A percentile compares a stretch with the other conserved stretches of the same genome.
These are phyloP conservation scores for Xiphophorus couchianus DNA, from an alignment of 2,113 vertebrate genomes.

Conservation along the genomic window DNA sequence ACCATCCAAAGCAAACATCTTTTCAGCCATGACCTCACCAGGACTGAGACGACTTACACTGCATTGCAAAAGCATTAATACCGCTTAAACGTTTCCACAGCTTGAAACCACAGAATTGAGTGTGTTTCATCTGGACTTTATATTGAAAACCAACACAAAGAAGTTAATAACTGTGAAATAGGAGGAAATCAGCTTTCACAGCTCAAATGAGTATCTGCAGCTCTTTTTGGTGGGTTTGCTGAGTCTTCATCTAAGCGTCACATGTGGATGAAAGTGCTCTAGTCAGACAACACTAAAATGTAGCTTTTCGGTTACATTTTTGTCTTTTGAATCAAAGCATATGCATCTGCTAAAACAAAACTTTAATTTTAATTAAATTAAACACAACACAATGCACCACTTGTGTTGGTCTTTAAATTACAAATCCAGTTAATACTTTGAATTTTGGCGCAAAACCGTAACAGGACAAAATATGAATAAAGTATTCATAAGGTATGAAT, in stretches of 20 bases:
- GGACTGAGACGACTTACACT: constrained; percentile 27
- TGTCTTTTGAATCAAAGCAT: background rate
- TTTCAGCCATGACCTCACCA: constrained; percentile 53
- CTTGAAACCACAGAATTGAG: background rate
- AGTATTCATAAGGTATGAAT: background rate
- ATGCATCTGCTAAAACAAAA: background rate
- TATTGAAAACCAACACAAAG: background rate
- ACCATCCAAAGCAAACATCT: constrained; percentile 34
- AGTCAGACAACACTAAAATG: too few species aligned
- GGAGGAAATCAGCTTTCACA: background rate
- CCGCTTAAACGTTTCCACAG: background rate
- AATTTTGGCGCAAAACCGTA: background rate
- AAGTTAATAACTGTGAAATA: background rate
- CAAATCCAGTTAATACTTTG: background rate
- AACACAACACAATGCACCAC: background rate
- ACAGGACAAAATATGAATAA: background rate
- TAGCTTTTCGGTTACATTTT: too few species aligned
- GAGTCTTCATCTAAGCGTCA: background rate
- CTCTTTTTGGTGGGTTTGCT: background rate
- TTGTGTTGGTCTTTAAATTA: background rate
- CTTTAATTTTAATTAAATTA: background rate
- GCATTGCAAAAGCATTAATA: background rate
- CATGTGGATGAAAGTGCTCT: background rate
- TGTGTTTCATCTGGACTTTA: background rate
- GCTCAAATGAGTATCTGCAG: background rate